Evolutionary conservation across 2,113 vertebrate species (phyloP), one percentile per base, ranked within the genome.

Genomic region (Lycaon pictus): DNA sequence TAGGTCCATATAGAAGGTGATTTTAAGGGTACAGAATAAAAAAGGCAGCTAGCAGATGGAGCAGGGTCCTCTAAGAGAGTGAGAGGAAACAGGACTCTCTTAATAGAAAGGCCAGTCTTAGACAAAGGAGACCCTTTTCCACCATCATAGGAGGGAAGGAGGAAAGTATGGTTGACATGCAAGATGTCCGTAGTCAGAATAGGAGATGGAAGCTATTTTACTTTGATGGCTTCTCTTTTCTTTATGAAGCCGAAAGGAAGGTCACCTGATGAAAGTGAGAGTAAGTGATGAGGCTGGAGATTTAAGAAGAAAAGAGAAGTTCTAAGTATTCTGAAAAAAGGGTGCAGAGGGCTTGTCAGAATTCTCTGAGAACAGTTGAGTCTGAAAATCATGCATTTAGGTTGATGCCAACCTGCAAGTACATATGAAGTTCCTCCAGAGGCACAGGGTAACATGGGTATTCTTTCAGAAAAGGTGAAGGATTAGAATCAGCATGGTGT

Each of bases 211-310:
- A 16, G 5, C 7, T 43, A 23, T 37, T 95, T 37, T 74, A 19
- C 53, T 76, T 58, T 81, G 86, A 27, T 60, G 60, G 20, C 6
- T 85, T 96, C n/a, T 58, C 17, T 90, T 96, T 95, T n/a, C 69
- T 25, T 95, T 15, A 16, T 48, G 79, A 97, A 82, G 48, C 17
- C 95, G 51, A 93, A 93, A 95, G 51, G 9, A 90, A 90, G 13
- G 7, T 32, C 27, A 15, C 20, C 35, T 83, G 43, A 63, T 25
- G 17, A 67, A 96, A 93, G 35, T 76, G 60, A 93, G 13, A 89
- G 32, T 51, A 1, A 58, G 4, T 48, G 58, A 91, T 56, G 53
- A 13, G 2, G 4, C 43, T 67, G 13, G 17, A 94, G 25, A 93
- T 83, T 86, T 48, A 48, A 71, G 25, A 88, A 85, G 84, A 63